Conservation (phyloP, 2,113 vertebrate species). For the Tautogolabrus adspersus region DNA sequence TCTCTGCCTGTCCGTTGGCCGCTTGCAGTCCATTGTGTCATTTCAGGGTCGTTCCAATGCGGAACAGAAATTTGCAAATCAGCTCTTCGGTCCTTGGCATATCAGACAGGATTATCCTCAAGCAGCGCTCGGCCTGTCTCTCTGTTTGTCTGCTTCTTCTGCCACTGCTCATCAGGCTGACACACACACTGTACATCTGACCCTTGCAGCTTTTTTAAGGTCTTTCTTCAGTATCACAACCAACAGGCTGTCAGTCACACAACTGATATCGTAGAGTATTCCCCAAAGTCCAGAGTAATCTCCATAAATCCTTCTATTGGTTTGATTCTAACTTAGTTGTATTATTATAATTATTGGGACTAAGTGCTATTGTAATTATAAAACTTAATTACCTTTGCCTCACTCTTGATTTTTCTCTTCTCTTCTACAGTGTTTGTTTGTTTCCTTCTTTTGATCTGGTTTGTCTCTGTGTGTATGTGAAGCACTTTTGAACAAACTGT, state of each 20-base stretch:
- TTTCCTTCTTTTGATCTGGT: too few relatives aligned
- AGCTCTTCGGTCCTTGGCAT: constrained; percentile 66
- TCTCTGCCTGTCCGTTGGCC: constrained; percentile 53
- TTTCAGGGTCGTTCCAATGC: constrained; percentile 70
- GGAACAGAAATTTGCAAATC: constrained; percentile 69
- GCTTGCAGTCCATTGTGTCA: constrained; percentile 60
- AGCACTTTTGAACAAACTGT: too few relatives aligned
- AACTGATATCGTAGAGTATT: constrained; percentile 16
- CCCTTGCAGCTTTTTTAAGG: constrained; percentile 56
- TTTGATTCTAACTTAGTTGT: too few relatives aligned
- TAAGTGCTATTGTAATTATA: too few relatives aligned
- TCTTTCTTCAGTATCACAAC: constrained; percentile 40
- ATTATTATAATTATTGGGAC: too few relatives aligned
- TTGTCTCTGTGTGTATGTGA: too few relatives aligned
- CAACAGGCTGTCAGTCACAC: constrained; percentile 32
- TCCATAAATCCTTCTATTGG: too few relatives aligned
- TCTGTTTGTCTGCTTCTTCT: constrained; percentile 53
- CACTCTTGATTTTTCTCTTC: too few relatives aligned
- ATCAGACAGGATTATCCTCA: constrained; percentile 77
- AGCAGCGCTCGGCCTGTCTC: constrained; percentile 59
- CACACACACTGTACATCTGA: constrained; percentile 53
- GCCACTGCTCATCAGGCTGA: constrained; percentile 61
- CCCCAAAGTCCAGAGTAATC: background rate
- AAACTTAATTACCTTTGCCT: too few relatives aligned
- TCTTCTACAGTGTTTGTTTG: too few relatives aligned